Percentiles rank a stretch among this genome's conserved stretches.
Conservation (phyloP, 2,113 vertebrate genomes). For the Carassius auratus region DNA sequence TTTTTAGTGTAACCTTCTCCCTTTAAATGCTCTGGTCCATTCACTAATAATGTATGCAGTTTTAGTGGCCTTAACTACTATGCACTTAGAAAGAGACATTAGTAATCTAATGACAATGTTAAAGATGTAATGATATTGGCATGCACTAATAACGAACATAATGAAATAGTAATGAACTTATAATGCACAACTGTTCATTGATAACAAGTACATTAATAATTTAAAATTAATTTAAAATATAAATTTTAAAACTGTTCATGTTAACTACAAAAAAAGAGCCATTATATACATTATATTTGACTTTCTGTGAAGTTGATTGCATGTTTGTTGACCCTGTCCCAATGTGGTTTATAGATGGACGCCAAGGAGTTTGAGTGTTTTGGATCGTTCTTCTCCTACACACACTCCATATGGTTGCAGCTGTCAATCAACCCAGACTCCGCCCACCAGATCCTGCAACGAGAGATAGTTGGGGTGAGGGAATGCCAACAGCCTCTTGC, state of each 20-base stretch:
- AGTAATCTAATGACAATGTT: too few species aligned
- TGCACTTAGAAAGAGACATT: too few species aligned
- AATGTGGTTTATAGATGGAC: constrained; percentile 70
- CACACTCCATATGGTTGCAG: constrained; percentile 88
- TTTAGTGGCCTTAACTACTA: too few species aligned
- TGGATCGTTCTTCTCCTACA: constrained; percentile 86
- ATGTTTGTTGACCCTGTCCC: constrained; percentile 35
- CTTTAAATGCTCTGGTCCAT: too few species aligned
- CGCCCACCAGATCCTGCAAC: constrained; percentile 83
- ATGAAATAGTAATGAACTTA: too few species aligned
- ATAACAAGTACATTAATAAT: neutral
- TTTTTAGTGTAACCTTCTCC: too few species aligned
- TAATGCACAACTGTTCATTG: too few species aligned
- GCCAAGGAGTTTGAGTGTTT: constrained; percentile 78
- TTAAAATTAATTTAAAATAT: too few species aligned
- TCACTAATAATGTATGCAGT: too few species aligned
- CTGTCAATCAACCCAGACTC: constrained; percentile 82
- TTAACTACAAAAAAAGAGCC: neutral
- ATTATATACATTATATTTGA: neutral
- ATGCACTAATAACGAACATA: too few species aligned
- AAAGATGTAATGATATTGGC: neutral
- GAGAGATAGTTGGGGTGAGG: constrained; percentile 85
- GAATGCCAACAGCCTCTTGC: neutral
- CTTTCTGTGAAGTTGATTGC: neutral
- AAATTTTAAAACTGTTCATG: neutral